Conservation (phyloP, 2,888 invertebrate species). For the Spatulosminthurus flaviceps region DNA sequence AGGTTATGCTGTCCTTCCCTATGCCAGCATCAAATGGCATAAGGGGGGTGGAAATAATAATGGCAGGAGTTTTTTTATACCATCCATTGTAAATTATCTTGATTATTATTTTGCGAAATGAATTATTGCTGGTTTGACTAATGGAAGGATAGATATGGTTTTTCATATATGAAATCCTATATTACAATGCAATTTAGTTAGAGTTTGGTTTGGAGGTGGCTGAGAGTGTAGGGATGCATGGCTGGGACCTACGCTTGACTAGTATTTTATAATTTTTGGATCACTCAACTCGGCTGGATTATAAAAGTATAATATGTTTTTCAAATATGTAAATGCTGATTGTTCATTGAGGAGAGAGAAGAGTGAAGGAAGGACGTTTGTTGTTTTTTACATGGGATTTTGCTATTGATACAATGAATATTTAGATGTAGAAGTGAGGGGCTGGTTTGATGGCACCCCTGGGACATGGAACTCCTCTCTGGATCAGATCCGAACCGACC, state of each 20-base stretch:
- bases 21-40: background rate
- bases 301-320: conserved; percentile 4
- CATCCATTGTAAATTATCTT: background rate
- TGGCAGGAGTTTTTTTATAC: conserved; percentile 1
- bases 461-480: conserved; percentile 59
- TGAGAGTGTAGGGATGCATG: background rate
- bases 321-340: conserved; percentile 6
- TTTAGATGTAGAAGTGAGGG: conserved; percentile 61
- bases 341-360: conserved; percentile 34
- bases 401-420: conserved; percentile 62
- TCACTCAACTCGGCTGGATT: no score
- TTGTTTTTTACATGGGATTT: conserved; percentile 55
- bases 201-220: no score
- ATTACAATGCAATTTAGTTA: no score
- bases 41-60: background rate
- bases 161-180: no score
- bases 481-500: conserved; percentile 60
- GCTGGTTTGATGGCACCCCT: conserved; percentile 62
- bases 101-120: conserved; percentile 16
- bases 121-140: conserved; percentile 8
- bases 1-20: background rate
- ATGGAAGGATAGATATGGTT: background rate
- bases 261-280: background rate
- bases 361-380: conserved; percentile 50
- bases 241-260: conserved; percentile 9